Base-by-base conservation (phyloP, 2,113 vertebrate genomes). In the Nansenia antarctica region DNA sequence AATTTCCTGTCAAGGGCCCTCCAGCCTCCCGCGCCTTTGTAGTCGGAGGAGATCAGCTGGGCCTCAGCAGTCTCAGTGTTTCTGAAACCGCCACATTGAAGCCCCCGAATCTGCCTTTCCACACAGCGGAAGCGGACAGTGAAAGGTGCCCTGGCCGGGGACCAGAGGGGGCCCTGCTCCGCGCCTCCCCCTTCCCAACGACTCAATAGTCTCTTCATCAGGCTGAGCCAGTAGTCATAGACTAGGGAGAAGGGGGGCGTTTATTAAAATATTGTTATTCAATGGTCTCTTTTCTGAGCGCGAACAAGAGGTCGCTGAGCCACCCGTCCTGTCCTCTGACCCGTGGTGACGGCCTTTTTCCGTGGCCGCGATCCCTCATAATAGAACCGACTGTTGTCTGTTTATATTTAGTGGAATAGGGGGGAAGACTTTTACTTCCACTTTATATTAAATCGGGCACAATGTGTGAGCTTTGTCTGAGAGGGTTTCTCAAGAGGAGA, bases 201-300 rank as follows among this genome's bases (percentile, higher is more conserved):
- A 83, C 90, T 93, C 91, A 93, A 95, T 91, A 89, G 92, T 91
- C 84, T 91, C 87, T 90, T 91, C 92, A 90, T 83, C 88, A 91
- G 88, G 74, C 76, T 62, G 75, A 85, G 76, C 87, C 87, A 83
- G 84, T 88, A 72, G 79, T 82, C 81, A 80, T 85, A 76, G 89
- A 86, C 76, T 73, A 89, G 91, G 92, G 90, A n/a, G 80, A 88
- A 34, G 79, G 87, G 89, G 88, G 89, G 83, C 74, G 87, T 93
- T 91, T 90, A 92, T 89, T 91, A 95, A 94, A 93, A 95, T 92
- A 95, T 94, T 90, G 91, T 92, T 94, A 90, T 92, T 97, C 95
- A 98, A 94, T 98, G 89, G 92, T 89, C 92, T 94, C 96, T 96
- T 98, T 94, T 96, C 91, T 94, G 87, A 68, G 62, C 82, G 87